phyloP scores from a whole-genome alignment of 2,888 invertebrate genomes.

The Teleogryllus oceanicus region DNA sequence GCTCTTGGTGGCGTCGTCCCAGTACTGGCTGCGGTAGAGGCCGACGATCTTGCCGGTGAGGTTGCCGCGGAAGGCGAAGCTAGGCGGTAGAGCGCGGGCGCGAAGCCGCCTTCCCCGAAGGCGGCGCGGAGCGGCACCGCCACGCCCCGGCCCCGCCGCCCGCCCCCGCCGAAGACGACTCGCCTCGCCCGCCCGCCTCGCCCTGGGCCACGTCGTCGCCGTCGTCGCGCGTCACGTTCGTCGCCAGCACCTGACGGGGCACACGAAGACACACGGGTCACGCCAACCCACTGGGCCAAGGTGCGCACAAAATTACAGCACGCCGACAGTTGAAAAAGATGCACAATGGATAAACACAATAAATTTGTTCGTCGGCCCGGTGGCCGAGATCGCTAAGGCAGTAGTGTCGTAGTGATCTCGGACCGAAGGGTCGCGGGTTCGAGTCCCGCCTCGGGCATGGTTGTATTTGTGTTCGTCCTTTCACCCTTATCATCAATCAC shows the following conservation, averaged over 20 bases:
- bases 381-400: no score
- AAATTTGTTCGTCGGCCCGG: no score
- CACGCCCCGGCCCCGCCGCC: conserved; percentile 44
- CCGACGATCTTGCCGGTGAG: conserved; percentile 57
- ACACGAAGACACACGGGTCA: no score
- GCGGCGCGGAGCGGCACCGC: conserved; percentile 52
- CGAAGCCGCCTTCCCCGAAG: conserved; percentile 40
- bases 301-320: no score
- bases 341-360: no score
- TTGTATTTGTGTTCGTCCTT: no score
- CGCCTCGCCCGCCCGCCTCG: conserved; percentile 48
- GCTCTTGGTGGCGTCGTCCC: conserved; percentile 40
- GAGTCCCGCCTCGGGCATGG: no score
- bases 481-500: no score
- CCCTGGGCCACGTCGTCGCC: not conserved
- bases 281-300: no score
- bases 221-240: not conserved
- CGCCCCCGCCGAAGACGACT: conserved; percentile 42
- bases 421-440: no score
- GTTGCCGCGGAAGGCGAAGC: conserved; percentile 54
- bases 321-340: no score
- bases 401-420: no score
- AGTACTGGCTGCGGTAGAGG: conserved; percentile 59
- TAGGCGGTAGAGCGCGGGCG: conserved; percentile 48
- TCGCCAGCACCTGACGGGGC: not conserved